A percentile compares a stretch with the other conserved stretches of the same genome.
These are phyloP conservation scores for Potamarius usumacintae DNA, from an alignment of 2,113 vertebrate genomes.

Conservation along the genomic window DNA sequence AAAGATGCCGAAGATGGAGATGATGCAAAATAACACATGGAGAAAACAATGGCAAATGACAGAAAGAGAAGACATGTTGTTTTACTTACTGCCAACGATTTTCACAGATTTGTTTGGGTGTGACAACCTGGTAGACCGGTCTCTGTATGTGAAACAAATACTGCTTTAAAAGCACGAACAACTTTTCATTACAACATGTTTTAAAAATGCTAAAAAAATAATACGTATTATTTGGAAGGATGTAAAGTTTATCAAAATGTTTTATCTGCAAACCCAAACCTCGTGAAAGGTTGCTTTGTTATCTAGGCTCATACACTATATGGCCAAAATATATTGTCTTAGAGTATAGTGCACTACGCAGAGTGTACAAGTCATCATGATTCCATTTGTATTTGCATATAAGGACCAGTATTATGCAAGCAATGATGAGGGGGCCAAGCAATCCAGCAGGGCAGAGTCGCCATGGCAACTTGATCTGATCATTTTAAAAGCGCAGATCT, in stretches of 20 bases:
- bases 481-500: too few species aligned
- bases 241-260: not conserved
- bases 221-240: not conserved
- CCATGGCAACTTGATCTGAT: too few species aligned
- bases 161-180: not conserved
- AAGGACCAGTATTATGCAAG: not conserved
- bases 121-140: slow-evolving; percentile 71
- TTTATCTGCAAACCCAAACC: not conserved
- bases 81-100: slow-evolving; percentile 75
- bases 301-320: not conserved
- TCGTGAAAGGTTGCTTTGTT: not conserved
- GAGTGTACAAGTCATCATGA: too few species aligned
- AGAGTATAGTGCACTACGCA: too few species aligned
- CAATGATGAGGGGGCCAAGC: too few species aligned
- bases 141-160: slow-evolving; percentile 66
- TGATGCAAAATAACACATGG: not conserved
- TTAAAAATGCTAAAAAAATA: not conserved
- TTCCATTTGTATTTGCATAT: too few species aligned
- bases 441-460: too few species aligned
- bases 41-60: not conserved
- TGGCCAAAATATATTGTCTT: too few species aligned
- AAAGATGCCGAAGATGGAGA: not conserved
- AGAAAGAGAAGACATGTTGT: not conserved
- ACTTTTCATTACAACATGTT: not conserved
- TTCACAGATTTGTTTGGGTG: slow-evolving; percentile 73